Percentiles rank a stretch among this genome's conserved stretches.
Conservation (phyloP, 2,888 invertebrate genomes). For the Cheilosia variabilis region DNA sequence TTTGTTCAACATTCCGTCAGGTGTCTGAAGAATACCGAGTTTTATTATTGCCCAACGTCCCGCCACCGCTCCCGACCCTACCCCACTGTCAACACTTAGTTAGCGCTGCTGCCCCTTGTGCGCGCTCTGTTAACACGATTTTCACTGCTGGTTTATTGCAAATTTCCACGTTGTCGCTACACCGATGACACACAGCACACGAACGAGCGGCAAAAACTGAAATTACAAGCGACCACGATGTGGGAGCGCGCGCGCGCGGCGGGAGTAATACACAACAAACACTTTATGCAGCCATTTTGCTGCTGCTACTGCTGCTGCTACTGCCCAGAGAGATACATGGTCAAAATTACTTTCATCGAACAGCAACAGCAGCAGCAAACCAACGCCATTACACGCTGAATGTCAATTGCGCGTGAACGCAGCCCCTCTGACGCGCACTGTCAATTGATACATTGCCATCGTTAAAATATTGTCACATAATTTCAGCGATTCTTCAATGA, state of each 20-base stretch:
- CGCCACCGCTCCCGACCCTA: background rate
- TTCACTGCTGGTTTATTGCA: constrained; percentile 37
- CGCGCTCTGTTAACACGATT: constrained; percentile 36
- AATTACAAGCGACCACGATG: background rate
- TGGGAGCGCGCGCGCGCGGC: background rate
- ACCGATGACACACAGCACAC: constrained; percentile 33
- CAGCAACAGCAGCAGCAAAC: constrained; percentile 2
- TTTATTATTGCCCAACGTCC: constrained; percentile 13
- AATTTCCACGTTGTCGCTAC: constrained; percentile 54
- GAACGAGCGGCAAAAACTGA: constrained; percentile 20
- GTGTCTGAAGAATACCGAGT: constrained; percentile 61
- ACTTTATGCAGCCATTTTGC: constrained; percentile 53
- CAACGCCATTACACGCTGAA: constrained; percentile 51
- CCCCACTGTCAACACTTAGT: constrained; percentile 28
- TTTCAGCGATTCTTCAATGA: constrained; percentile 73
- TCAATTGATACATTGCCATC: constrained; percentile 77
- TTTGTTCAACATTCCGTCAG: constrained; percentile 72
- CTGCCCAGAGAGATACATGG: constrained; percentile 61
- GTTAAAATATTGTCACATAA: constrained; percentile 78
- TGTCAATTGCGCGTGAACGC: constrained; percentile 62
- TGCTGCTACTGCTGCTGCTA: constrained; percentile 16
- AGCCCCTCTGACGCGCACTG: constrained; percentile 37
- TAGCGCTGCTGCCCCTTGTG: constrained; percentile 2
- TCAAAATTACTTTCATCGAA: constrained; percentile 76
- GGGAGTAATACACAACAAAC: constrained; percentile 56